Conservation (phyloP, 1,140 invertebrate species). For the Conopomorpha cramerella region DNA sequence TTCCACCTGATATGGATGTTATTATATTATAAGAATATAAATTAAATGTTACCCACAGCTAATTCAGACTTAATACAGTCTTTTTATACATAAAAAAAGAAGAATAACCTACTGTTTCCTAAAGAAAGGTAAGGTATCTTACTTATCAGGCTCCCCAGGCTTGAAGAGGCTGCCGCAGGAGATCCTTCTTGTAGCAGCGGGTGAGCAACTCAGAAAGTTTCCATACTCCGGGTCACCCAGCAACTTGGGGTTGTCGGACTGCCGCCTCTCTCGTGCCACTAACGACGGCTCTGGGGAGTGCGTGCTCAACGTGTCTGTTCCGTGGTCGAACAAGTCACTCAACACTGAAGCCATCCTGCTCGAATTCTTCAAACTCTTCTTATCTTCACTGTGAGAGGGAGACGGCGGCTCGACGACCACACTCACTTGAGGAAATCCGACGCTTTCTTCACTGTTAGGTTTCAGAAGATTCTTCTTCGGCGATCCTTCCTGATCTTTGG, state of each 20-base stretch:
- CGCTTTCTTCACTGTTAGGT: conserved; percentile 4
- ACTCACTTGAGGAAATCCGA: conserved; percentile 65
- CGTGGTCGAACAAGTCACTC: conserved; percentile 48
- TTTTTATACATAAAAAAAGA: too few species aligned
- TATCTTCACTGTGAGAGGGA: conserved; percentile 61
- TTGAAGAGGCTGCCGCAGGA: conserved; percentile 79
- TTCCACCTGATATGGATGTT: too few species aligned
- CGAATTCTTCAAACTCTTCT: conserved; percentile 37
- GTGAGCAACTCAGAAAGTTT: conserved; percentile 67
- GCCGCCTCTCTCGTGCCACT: conserved; percentile 43
- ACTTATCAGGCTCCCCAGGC: conserved; percentile 65
- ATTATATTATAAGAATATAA: too few species aligned
- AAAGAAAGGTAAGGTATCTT: conserved; percentile 24
- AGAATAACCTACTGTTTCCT: conserved; percentile 10
- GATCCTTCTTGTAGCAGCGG: conserved; percentile 76
- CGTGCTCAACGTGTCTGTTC: conserved; percentile 40
- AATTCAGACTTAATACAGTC: too few species aligned
- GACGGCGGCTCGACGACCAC: conserved; percentile 74
- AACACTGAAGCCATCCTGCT: conserved; percentile 47
- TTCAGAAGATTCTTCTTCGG: not conserved
- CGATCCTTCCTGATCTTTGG: conserved; percentile 29
- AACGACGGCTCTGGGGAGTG: conserved; percentile 42
- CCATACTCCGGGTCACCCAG: conserved; percentile 64
- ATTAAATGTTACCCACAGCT: too few species aligned
- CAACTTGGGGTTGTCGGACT: conserved; percentile 65